Conservation (phyloP, 2,888 invertebrate species). For the Epirrhoe alternata region DNA sequence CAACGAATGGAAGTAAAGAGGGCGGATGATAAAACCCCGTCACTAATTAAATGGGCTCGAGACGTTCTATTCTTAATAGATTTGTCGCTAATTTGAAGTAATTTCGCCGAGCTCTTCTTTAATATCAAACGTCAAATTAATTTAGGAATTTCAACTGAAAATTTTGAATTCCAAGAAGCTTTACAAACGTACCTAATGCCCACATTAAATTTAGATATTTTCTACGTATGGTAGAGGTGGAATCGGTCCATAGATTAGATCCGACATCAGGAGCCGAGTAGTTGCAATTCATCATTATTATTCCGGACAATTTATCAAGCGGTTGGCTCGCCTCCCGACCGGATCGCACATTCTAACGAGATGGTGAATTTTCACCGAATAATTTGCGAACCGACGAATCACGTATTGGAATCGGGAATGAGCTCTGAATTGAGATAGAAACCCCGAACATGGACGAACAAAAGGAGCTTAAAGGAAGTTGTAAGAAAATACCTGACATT, state of each 20-base stretch:
- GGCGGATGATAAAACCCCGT: slow-evolving; percentile 79
- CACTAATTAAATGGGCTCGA: slow-evolving; percentile 82
- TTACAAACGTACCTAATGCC: slow-evolving; percentile 19
- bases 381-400: slow-evolving; percentile 85
- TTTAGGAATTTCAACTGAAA: slow-evolving; percentile 49
- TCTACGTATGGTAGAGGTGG: slow-evolving; percentile 44
- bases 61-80: slow-evolving; percentile 80
- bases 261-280: slow-evolving; percentile 74
- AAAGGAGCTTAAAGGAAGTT: slow-evolving; percentile 46
- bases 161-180: slow-evolving; percentile 29
- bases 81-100: slow-evolving; percentile 80
- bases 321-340: slow-evolving; percentile 80
- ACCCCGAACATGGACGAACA: slow-evolving; percentile 73
- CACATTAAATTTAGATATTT: slow-evolving; percentile 26
- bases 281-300: slow-evolving; percentile 86
- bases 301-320: slow-evolving; percentile 86
- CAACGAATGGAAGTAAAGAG: slow-evolving; percentile 74
- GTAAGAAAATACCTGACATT: slow-evolving; percentile 34
- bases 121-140: slow-evolving; percentile 68
- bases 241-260: slow-evolving; percentile 75
- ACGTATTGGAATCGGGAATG: slow-evolving; percentile 84
- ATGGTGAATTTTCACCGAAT: slow-evolving; percentile 85
- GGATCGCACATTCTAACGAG: slow-evolving; percentile 85
- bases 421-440: slow-evolving; percentile 83
- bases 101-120: slow-evolving; percentile 65